Evolutionary conservation across 2,888 invertebrate species (phyloP).

Genomic region (Diaperis boleti): DNA sequence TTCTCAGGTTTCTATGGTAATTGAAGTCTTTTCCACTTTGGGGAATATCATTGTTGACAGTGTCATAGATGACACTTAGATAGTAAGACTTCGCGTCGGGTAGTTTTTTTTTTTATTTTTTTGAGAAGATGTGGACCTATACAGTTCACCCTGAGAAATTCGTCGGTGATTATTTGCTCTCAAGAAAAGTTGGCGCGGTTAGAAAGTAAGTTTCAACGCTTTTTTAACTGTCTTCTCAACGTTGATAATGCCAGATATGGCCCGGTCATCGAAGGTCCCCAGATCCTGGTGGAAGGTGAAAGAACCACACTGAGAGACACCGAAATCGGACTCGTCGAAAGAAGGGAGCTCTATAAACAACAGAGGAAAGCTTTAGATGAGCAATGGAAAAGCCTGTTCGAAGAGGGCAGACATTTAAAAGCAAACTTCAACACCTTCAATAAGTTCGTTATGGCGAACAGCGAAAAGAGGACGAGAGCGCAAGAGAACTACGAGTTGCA

Average conservation of each 20-base stretch:
- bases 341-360: background rate
- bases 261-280: background rate
- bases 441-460: slow-evolving; percentile 8
- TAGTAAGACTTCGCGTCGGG: too few species aligned
- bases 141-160: too few species aligned
- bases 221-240: background rate
- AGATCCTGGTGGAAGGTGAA: background rate
- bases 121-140: too few species aligned
- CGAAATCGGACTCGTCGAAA: background rate
- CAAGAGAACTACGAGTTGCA: background rate
- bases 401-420: background rate
- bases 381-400: background rate
- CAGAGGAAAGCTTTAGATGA: background rate
- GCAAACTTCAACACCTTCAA: slow-evolving; percentile 13
- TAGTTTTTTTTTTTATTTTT: too few species aligned
- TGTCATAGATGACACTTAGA: too few species aligned
- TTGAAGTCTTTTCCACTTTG: too few species aligned
- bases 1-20: too few species aligned
- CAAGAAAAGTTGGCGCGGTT: background rate
- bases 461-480: slow-evolving; percentile 18
- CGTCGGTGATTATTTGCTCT: slow-evolving; percentile 7
- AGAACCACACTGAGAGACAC: background rate
- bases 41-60: too few species aligned
- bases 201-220: slow-evolving; percentile 1
- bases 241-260: background rate